Conservation (phyloP, 2,113 vertebrate genomes). For the Maccullochella peelii region DNA sequence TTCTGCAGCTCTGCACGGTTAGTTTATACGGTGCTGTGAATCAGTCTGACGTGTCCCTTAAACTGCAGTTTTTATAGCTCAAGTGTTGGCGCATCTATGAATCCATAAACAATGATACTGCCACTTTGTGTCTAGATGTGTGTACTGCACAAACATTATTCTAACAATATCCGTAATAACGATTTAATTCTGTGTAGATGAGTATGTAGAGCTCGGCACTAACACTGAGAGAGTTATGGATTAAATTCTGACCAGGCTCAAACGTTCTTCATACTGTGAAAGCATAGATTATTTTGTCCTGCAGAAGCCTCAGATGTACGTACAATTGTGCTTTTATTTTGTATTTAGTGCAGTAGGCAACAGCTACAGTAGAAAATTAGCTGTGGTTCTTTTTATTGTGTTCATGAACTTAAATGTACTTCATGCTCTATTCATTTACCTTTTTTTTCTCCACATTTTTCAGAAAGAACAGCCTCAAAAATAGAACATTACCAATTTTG, state of each 20-base stretch:
- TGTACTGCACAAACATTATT: slow-evolving; percentile 42
- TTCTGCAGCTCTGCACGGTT: slow-evolving; percentile 16
- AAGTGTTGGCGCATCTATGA: slow-evolving; percentile 5
- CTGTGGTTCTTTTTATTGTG: neutral
- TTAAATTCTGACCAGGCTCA: neutral
- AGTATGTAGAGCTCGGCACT: neutral
- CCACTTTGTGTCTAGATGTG: slow-evolving; percentile 51
- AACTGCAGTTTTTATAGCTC: slow-evolving; percentile 35
- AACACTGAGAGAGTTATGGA: neutral
- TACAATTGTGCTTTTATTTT: neutral
- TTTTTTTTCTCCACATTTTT: neutral
- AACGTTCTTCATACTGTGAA: neutral
- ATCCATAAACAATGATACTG: slow-evolving; percentile 36
- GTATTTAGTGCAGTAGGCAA: neutral
- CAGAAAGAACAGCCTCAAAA: neutral
- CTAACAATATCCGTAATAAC: neutral
- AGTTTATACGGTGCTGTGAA: slow-evolving; percentile 22
- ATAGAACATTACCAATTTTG: neutral
- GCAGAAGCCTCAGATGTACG: neutral
- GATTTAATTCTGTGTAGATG: neutral
- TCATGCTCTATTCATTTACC: neutral
- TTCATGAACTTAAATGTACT: neutral
- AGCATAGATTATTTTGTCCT: neutral
- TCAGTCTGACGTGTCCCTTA: neutral
- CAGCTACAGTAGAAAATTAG: neutral